Evolutionary conservation across 2,113 vertebrate species (phyloP), one percentile per base, ranked within the genome.

Genomic region (Callaeas wilsoni): DNA sequence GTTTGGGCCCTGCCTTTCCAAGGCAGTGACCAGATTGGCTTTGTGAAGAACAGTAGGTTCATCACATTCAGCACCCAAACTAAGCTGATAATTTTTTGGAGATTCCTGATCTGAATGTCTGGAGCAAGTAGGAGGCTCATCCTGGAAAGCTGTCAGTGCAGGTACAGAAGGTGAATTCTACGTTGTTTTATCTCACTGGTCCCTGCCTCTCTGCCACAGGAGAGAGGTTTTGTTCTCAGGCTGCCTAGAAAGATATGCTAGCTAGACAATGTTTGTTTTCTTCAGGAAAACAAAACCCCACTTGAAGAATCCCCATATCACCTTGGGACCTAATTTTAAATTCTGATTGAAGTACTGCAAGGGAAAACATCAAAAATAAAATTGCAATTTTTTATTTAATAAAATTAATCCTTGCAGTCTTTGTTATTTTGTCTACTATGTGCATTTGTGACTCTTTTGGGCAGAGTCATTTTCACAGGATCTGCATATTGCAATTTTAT

Each of bases 401-500:
- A 39, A 35, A 83, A 83, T 2, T 63, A 64, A 57, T 62, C 21
- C 14, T 78, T 76, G 14, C 63, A 30, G 8, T 53, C 21, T 91
- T 47, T 52, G 15, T 44, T 84, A 44, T 60, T 82, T 91, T 83
- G 22, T 59, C 16, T 55, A 50, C 12, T 65, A 57, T 20, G 26
- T 65, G 25, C 37, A 35, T 87, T 84, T 75, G n/a, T 4, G 2
- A 50, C 33, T 71, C 32, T 37, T 96, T 85, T 42, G 37, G 39
- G 42, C 62, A 90, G 26, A 80, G 10, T 63, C 20, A 41, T 56
- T 95, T 97, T 96, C 88, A 88, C 87, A 78, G 89, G 71, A 78
- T 74, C 68, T 93, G 59, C 71, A 90, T 86, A 91, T 55, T 64
- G 68, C 76, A 83, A 95, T 95, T 97, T 90, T 95, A 93, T 94